phyloP scores from a whole-genome alignment of 2,888 invertebrate genomes.

The Spilarctia lutea region DNA sequence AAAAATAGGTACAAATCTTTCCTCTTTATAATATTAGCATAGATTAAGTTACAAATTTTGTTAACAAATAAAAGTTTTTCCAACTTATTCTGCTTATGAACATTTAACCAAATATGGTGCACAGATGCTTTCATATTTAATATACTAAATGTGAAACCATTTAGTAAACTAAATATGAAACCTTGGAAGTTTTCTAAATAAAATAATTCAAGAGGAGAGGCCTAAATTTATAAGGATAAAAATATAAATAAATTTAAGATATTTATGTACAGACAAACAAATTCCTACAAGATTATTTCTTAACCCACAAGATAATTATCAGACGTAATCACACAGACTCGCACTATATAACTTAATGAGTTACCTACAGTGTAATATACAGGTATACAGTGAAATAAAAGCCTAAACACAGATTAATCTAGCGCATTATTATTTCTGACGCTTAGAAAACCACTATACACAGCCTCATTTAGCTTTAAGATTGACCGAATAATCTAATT shows the following conservation, averaged over 20 bases:
- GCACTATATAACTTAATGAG: slow-evolving; percentile 35
- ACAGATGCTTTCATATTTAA: too few relatives aligned
- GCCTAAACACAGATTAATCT: neutral
- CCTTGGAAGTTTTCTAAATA: too few relatives aligned
- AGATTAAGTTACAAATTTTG: too few relatives aligned
- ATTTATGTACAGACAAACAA: slow-evolving; percentile 4
- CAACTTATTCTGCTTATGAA: too few relatives aligned
- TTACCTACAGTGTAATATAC: slow-evolving; percentile 24
- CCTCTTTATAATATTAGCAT: too few relatives aligned
- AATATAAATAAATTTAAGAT: neutral
- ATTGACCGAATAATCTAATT: neutral
- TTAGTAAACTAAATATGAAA: too few relatives aligned
- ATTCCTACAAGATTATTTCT: slow-evolving; percentile 9
- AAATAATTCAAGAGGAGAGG: too few relatives aligned
- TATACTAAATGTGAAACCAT: too few relatives aligned
- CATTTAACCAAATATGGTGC: too few relatives aligned
- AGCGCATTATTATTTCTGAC: neutral
- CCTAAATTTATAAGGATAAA: neutral
- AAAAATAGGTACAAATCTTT: too few relatives aligned
- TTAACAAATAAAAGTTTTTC: too few relatives aligned
- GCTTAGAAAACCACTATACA: neutral
- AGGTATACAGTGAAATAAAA: slow-evolving; percentile 36
- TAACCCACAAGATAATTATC: neutral
- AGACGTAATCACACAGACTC: slow-evolving; percentile 31
- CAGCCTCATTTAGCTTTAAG: neutral